Evolutionary conservation across 2,888 invertebrate genomes (phyloP), one percentile per base, ranked within the genome.

Genomic region (Pandemis cinnamomeana): DNA sequence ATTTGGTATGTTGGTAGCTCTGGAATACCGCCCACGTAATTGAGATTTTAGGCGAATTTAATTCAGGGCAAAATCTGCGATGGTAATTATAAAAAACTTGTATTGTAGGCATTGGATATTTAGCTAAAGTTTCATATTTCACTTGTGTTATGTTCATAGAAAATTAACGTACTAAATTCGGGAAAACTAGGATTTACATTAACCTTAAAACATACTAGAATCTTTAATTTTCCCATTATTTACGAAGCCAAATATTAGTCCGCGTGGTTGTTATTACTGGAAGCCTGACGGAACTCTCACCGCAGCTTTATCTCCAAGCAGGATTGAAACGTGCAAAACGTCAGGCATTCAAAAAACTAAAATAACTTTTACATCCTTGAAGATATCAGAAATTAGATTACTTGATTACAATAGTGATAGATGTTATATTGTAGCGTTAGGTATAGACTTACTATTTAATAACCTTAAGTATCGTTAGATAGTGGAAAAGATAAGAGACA

Each of bases 391-490:
- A 27, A 27, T 58, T 27, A 11, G 3, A 58, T 58, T 58, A 62
- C 44, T 63, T 11, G 64, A 64, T 48, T 13, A 15, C 27, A 11
- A 7, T 11, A 27, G 11, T 11, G 46, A 36, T 36, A 15, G 58
- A 27, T 64, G 20, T 27, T 8, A 10, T 63, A 11, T 3, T 44
- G 6, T 5, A 5, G n/a, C 3, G 5, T 63, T 36, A 36, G 15
- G 7, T 48, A 48, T 15, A 10, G 5, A 20, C 42, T 15, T 10
- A 58, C 7, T 46, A n/a, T 27, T n/a, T 8, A 48, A 7, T 66
- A 42, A 15, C n/a, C 27, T 71, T 71, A 20, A 1, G 20, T 20
- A 71, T 71, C 63, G 53, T 41, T 55, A 71, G 71, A 71, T 71
- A 70, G 63, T 13, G 36, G 20, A 1, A 7, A 46, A 63, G 71